Conservation (phyloP, 2,113 vertebrate genomes). For the Nycticryphes semicollaris region DNA sequence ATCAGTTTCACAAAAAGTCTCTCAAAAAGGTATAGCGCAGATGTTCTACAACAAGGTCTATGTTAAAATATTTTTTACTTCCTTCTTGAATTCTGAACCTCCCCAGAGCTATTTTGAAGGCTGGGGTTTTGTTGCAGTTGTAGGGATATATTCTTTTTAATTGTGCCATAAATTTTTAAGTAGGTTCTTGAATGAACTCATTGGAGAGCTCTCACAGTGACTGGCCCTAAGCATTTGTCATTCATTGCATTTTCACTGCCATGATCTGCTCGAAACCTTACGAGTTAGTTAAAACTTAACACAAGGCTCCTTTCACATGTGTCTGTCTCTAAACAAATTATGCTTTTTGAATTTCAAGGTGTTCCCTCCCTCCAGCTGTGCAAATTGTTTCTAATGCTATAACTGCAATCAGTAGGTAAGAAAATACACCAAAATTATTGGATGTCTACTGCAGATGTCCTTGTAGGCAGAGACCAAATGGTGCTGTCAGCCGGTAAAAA, state of each 20-base stretch:
- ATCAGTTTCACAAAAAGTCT: background rate
- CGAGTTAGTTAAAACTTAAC: background rate
- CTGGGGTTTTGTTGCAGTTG: background rate
- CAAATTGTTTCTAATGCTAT: background rate
- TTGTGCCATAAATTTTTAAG: background rate
- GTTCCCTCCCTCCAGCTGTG: background rate
- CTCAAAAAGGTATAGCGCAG: background rate
- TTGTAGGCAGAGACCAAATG: background rate
- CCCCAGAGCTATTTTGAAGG: background rate
- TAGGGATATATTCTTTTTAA: background rate
- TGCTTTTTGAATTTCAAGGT: background rate
- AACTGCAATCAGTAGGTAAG: background rate
- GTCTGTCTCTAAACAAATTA: background rate
- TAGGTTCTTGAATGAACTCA: background rate
- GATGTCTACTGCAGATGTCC: background rate
- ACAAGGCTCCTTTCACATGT: background rate
- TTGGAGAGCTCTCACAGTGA: background rate
- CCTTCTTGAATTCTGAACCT: background rate
- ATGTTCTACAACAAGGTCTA: background rate
- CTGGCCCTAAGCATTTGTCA: background rate
- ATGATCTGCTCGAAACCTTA: background rate
- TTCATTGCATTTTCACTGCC: background rate
- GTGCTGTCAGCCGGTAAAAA: background rate
- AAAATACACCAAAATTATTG: background rate
- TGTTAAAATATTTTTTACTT: background rate